Conservation (phyloP, 2,888 invertebrate genomes). For the Serripes groenlandicus region DNA sequence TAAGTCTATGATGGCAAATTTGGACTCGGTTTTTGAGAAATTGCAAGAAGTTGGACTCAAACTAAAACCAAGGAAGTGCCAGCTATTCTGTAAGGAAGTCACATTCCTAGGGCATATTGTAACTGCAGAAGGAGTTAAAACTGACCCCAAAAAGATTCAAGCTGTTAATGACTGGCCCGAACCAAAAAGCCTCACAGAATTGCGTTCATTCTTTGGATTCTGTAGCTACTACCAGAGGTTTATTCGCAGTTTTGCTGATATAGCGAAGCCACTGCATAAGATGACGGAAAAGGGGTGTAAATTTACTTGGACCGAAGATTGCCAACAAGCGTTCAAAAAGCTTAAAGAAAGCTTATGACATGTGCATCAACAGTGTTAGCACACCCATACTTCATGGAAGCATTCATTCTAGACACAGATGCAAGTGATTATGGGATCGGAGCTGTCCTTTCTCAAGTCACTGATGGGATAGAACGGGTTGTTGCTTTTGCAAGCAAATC, state of each 20-base stretch:
- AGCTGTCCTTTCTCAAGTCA: constrained; percentile 29
- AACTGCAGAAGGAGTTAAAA: not conserved
- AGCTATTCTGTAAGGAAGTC: constrained; percentile 28
- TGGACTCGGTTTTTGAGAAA: constrained; percentile 50
- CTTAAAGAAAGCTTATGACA: constrained; percentile 23
- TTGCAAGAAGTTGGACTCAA: constrained; percentile 46
- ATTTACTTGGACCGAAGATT: constrained; percentile 47
- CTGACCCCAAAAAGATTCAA: not conserved
- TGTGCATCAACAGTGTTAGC: constrained; percentile 35
- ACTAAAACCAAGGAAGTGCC: constrained; percentile 50
- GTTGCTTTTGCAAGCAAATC: constrained; percentile 1
- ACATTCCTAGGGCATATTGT: constrained; percentile 29
- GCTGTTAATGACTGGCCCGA: constrained; percentile 11
- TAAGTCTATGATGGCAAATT: constrained; percentile 40
- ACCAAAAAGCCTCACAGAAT: constrained; percentile 13
- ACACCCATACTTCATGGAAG: constrained; percentile 19
- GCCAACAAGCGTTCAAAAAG: constrained; percentile 40
- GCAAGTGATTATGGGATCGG: constrained; percentile 31
- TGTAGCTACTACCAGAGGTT: constrained; percentile 33
- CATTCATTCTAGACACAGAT: constrained; percentile 35
- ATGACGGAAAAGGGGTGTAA: constrained; percentile 32
- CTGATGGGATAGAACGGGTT: constrained; percentile 22
- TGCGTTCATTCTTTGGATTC: constrained; percentile 19
- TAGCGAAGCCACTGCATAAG: constrained; percentile 50
- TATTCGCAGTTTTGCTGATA: constrained; percentile 41